Conservation (phyloP, 2,797 vertebrate genomes). For the Sebastes cheni region DNA sequence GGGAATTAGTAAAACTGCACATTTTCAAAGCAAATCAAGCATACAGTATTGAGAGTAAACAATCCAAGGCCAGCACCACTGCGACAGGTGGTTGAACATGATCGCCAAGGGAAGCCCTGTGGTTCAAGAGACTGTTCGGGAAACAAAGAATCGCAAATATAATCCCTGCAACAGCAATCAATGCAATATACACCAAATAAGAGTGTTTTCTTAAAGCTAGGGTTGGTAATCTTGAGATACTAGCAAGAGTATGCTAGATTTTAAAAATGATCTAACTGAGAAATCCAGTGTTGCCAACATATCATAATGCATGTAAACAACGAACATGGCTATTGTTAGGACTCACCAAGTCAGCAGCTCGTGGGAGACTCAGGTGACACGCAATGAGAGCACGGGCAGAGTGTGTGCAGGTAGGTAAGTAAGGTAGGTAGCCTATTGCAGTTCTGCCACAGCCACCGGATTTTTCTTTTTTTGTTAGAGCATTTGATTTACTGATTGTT, state of each 20-base stretch:
- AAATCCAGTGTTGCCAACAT: background rate
- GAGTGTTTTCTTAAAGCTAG: background rate
- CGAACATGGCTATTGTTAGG: background rate
- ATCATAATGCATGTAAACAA: background rate
- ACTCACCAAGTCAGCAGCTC: too few species aligned
- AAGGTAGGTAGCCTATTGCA: background rate
- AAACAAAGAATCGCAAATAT: background rate
- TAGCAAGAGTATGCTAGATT: too few species aligned
- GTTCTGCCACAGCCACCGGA: background rate
- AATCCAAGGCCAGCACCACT: background rate
- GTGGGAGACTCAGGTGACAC: too few species aligned
- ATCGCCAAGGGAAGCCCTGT: background rate
- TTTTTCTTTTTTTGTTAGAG: background rate
- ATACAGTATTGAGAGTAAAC: background rate
- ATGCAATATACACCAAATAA: background rate
- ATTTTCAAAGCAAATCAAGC: background rate
- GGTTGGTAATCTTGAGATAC: too few species aligned
- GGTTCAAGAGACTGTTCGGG: background rate
- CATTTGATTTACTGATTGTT: background rate
- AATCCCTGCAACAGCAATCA: background rate
- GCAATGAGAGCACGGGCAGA: too few species aligned
- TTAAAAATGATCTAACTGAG: too few species aligned
- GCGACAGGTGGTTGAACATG: background rate
- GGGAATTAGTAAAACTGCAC: background rate
- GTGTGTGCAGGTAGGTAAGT: background rate